A percentile compares a stretch with the other conserved stretches of the same genome.
Evolutionary conservation across 64 coral and sea anemone species (phyloP).

Genomic region (Porites australiensis): DNA sequence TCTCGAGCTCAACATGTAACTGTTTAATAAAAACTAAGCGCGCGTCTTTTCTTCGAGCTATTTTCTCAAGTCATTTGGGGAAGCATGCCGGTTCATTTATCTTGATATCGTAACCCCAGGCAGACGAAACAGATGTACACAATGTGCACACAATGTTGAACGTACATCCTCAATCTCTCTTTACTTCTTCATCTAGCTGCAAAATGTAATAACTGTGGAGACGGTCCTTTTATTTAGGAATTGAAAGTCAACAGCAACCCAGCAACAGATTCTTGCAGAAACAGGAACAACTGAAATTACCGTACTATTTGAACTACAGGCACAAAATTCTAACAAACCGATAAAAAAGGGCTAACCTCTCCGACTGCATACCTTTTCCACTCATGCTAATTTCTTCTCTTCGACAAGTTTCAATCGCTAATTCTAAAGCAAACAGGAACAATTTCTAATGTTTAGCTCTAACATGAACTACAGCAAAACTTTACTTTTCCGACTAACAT

Average conservation of each 20-base stretch:
- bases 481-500: background rate
- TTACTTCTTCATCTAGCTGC: background rate
- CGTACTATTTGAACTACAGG: background rate
- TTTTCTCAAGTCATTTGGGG: background rate
- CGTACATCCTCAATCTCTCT: background rate
- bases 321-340: background rate
- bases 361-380: background rate
- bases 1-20: too few species aligned
- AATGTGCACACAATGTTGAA: background rate
- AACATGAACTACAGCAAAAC: constrained; percentile 37
- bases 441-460: constrained; percentile 43
- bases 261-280: background rate
- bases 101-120: background rate
- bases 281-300: background rate
- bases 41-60: too few species aligned
- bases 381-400: constrained; percentile 35
- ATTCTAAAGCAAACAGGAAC: constrained; percentile 42
- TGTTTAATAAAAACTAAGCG: too few species aligned
- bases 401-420: constrained; percentile 27
- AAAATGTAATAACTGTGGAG: background rate
- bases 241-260: background rate
- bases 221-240: background rate
- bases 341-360: background rate
- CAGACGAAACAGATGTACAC: background rate
- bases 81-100: background rate